These are phyloP conservation scores for Hylaea fasciaria DNA, from an alignment of 2,888 invertebrate species.

Conservation along the genomic window DNA sequence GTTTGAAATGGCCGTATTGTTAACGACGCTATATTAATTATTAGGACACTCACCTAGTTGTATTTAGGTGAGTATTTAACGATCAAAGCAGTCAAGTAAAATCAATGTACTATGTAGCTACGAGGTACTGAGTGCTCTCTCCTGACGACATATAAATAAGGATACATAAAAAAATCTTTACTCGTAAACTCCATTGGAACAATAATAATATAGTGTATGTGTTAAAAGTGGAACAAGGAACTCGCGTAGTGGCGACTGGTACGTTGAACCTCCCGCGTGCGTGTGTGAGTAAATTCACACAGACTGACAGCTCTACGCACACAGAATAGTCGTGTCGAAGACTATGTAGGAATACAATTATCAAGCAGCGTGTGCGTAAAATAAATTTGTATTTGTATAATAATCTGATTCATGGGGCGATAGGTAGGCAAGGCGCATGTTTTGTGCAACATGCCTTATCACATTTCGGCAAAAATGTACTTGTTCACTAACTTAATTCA, in stretches of 20 bases:
- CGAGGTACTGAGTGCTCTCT: conserved; percentile 15
- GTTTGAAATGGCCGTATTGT: conserved; percentile 8
- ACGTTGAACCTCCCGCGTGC: conserved; percentile 76
- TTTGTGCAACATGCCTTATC: conserved; percentile 46
- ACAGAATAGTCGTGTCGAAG: conserved; percentile 29
- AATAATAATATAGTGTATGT: conserved; percentile 83
- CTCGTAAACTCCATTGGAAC: conserved; percentile 78
- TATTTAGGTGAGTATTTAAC: conserved; percentile 14
- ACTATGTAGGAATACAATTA: conserved; percentile 31
- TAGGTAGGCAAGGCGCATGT: conserved; percentile 57
- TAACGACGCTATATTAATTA: conserved; percentile 17
- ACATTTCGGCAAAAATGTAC: conserved; percentile 35
- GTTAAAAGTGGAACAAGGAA: conserved; percentile 84
- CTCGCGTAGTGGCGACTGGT: conserved; percentile 82
- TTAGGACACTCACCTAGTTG: no score
- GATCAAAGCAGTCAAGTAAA: conserved; percentile 25
- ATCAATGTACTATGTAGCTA: not conserved
- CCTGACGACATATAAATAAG: conserved; percentile 50
- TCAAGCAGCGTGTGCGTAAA: conserved; percentile 51
- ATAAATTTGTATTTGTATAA: conserved; percentile 57
- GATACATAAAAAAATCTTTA: conserved; percentile 55
- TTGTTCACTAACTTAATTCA: conserved; percentile 14
- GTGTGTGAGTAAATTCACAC: conserved; percentile 60
- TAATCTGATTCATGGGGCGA: conserved; percentile 75
- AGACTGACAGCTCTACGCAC: conserved; percentile 47